Evolutionary conservation across 2,797 vertebrate species (phyloP), one percentile per base, ranked within the genome.

Genomic region (Peromyscus nudipes): DNA sequence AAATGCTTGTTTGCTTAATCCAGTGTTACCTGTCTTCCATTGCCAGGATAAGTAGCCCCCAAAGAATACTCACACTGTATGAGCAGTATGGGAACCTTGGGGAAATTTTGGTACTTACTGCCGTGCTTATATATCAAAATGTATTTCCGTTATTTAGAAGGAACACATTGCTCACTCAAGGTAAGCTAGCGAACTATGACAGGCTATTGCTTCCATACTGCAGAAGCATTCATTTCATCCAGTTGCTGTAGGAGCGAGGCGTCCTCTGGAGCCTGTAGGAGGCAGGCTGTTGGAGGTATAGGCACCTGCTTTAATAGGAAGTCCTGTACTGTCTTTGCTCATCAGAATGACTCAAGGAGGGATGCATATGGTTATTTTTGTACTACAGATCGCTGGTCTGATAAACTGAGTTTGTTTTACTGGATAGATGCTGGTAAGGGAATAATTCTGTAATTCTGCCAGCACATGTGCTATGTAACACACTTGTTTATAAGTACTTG

Each of bases 1-100:
- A 55, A 49, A 93, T 84, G 49, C 13, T 85, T 73, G 71, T 49
- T 23, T 91, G 92, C 64, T 93, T 76, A 95, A 91, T 64, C 67
- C 29, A 94, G 0, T 92, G 76, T 84, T 82, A 3, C 7, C 55
- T 89, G 9, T 80, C 84, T 95, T 65, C 81, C 80, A 25, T 67
- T 95, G 55, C 31, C 34, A 69, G 81, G 73, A 87, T 73, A 21
- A 92, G 14, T 76, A 75, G 71, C n/a, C 34, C 29, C 1, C 4
- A 83, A 85, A 89, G 52, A 94, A 46, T 85, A 0, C 52, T 52
- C 52, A 52, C 52, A 52, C 52, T 52, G 13, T 88, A 65, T 85
- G 92, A 34, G 43, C 65, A 81, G 13, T 85, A 55, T 92, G 11
- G 34, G 87, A 84, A 83, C 43, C 37, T 37, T 80, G 62, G 43